phyloP scores from a whole-genome alignment of 2,888 invertebrate species.

The Carcina quercana region DNA sequence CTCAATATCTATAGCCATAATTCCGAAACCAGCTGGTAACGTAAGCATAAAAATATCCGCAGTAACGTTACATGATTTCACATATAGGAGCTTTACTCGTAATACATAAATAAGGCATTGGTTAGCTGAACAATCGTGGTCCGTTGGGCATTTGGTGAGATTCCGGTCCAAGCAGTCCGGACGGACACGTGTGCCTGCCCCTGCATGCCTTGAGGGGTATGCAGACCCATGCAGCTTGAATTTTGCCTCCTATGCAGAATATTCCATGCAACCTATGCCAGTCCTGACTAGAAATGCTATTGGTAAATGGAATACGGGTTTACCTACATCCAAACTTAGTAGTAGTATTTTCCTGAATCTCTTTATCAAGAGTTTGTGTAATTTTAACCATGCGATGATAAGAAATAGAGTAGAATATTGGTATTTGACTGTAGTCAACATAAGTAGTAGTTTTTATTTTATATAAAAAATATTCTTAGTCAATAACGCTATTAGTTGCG shows the following conservation, averaged over 20 bases:
- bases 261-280: constrained; percentile 37
- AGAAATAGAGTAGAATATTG: too few relatives aligned
- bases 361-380: not conserved
- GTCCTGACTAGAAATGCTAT: constrained; percentile 6
- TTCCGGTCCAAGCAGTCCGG: constrained; percentile 60
- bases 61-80: constrained; percentile 32
- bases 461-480: too few relatives aligned
- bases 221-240: constrained; percentile 54
- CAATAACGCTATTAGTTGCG: too few relatives aligned
- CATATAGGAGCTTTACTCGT: too few relatives aligned
- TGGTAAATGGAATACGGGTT: not conserved
- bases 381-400: too few relatives aligned
- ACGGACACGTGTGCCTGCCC: constrained; percentile 67
- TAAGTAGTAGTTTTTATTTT: too few relatives aligned
- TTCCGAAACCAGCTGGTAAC: too few relatives aligned
- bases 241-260: constrained; percentile 64
- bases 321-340: too few relatives aligned
- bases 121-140: constrained; percentile 62
- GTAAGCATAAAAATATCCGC: too few relatives aligned
- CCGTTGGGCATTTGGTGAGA: constrained; percentile 71
- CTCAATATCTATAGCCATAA: too few relatives aligned
- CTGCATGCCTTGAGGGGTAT: constrained; percentile 64
- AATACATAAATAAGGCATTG: constrained; percentile 45
- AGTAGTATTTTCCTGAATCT: too few relatives aligned
- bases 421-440: too few relatives aligned